Conservation (phyloP, 2,888 invertebrate species). For the Abscondita cerata region DNA sequence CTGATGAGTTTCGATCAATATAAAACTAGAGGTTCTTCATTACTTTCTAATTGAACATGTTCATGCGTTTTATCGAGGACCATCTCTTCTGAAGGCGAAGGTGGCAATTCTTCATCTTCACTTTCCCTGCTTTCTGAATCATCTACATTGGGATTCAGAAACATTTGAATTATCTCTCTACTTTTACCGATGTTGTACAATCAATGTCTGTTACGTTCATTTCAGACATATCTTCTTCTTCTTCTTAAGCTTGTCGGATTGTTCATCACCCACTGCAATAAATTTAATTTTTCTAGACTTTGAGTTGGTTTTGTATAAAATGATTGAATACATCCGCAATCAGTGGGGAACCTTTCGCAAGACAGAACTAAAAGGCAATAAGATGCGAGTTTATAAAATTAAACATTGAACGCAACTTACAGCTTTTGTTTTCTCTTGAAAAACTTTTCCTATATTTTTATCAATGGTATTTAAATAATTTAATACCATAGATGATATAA, state of each 20-base stretch:
- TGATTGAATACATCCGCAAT: conserved; percentile 67
- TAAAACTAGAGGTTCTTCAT: no score
- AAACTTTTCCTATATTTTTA: conserved; percentile 71
- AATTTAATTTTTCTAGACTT: conserved; percentile 57
- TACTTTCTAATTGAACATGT: no score
- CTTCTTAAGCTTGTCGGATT: no score
- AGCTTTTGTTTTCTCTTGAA: conserved; percentile 75
- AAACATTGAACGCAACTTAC: conserved; percentile 62
- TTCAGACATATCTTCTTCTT: no score
- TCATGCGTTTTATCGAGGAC: no score
- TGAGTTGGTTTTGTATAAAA: conserved; percentile 62
- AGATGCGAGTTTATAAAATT: neutral
- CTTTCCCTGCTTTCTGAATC: neutral
- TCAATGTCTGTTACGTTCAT: no score
- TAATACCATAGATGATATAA: conserved; percentile 66
- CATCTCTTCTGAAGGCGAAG: no score
- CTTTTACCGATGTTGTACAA: no score
- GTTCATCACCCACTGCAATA: conserved; percentile 42
- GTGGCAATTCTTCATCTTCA: neutral
- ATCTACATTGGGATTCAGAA: no score
- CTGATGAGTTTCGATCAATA: no score
- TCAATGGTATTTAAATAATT: conserved; percentile 71
- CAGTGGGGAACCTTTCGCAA: conserved; percentile 70
- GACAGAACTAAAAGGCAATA: conserved; percentile 63
- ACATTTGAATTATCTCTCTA: no score